Conservation (phyloP, 2,888 invertebrate species). For the Andrena dorsata region DNA sequence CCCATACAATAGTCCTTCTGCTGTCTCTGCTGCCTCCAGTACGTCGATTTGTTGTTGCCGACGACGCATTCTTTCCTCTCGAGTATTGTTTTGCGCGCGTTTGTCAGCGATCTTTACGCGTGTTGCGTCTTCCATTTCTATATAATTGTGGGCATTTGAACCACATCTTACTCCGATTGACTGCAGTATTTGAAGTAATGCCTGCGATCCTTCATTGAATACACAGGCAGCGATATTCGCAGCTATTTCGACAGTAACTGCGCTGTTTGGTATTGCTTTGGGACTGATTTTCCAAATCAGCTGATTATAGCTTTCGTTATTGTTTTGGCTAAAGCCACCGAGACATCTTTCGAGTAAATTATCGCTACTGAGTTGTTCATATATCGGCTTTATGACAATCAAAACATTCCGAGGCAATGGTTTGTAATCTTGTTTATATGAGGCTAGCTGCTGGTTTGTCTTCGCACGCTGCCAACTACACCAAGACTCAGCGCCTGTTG, state of each 20-base stretch:
- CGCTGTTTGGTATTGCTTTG: neutral
- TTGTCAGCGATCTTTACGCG: too few species aligned
- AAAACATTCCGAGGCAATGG: neutral
- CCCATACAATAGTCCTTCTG: neutral
- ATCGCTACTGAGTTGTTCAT: neutral
- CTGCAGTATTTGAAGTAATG: neutral
- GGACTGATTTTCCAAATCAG: neutral
- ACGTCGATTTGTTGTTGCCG: neutral
- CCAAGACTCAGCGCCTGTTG: neutral
- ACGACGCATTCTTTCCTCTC: neutral
- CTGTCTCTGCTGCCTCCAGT: neutral
- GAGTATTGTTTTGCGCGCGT: too few species aligned
- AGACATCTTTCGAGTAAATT: conserved; percentile 4
- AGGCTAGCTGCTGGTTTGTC: too few species aligned
- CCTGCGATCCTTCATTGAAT: neutral
- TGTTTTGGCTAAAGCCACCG: conserved; percentile 4
- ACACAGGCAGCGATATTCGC: neutral
- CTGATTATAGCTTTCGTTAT: conserved; percentile 2
- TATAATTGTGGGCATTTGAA: too few species aligned
- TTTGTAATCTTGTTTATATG: neutral
- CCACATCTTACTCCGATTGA: too few species aligned
- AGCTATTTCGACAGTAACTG: neutral
- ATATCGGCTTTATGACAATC: conserved; percentile 5
- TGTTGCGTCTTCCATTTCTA: too few species aligned
- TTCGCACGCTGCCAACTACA: neutral